Percentiles rank a stretch among this genome's conserved stretches.
Conservation (phyloP, 2,888 invertebrate genomes). For the Eristalinus aeneus region DNA sequence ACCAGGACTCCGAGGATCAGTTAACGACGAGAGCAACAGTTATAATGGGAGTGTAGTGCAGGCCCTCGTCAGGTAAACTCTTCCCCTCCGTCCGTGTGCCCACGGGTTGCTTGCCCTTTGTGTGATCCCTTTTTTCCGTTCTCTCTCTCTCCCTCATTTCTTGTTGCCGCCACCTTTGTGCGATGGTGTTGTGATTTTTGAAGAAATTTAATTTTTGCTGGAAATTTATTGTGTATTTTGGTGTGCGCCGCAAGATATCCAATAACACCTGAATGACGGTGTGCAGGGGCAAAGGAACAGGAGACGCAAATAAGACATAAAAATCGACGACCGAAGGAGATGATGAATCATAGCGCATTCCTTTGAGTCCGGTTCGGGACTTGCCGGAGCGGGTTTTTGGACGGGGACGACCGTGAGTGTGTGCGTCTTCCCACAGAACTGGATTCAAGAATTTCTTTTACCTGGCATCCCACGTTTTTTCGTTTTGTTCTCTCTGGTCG, state of each 20-base stretch:
- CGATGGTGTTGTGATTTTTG: slow-evolving; percentile 37
- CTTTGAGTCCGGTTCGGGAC: slow-evolving; percentile 29
- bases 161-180: slow-evolving; percentile 10
- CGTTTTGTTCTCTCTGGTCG: neutral
- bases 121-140: slow-evolving; percentile 9
- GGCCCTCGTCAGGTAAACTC: neutral
- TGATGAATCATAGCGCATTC: slow-evolving; percentile 68
- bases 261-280: slow-evolving; percentile 61
- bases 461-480: slow-evolving; percentile 7
- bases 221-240: slow-evolving; percentile 63
- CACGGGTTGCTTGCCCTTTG: neutral
- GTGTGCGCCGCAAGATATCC: slow-evolving; percentile 67
- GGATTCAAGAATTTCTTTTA: slow-evolving; percentile 38
- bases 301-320: slow-evolving; percentile 57
- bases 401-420: neutral
- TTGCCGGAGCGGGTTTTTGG: slow-evolving; percentile 3
- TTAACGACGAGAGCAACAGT: slow-evolving; percentile 64
- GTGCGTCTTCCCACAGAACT: slow-evolving; percentile 58
- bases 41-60: slow-evolving; percentile 54
- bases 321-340: slow-evolving; percentile 39
- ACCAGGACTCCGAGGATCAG: slow-evolving; percentile 53
- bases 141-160: neutral
- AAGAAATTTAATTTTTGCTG: slow-evolving; percentile 49
- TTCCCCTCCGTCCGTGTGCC: neutral
- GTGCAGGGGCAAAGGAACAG: slow-evolving; percentile 23